A percentile compares a stretch with the other conserved stretches of the same genome.
These are phyloP conservation scores for Microchrysa polita DNA, from an alignment of 2,888 invertebrate species.

Conservation along the genomic window DNA sequence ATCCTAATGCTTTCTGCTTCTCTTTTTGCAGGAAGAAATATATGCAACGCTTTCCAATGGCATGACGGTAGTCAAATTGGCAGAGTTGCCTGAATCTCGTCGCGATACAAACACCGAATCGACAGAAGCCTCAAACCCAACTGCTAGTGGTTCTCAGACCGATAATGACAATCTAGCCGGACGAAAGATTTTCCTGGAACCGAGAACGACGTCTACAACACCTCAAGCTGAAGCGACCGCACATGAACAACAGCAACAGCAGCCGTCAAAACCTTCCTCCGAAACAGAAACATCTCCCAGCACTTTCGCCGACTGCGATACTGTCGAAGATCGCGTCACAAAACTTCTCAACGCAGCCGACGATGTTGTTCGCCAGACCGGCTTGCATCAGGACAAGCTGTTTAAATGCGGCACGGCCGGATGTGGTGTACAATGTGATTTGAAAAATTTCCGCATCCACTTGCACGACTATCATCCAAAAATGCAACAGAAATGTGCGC, in stretches of 20 bases:
- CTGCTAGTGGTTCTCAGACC: too few relatives aligned
- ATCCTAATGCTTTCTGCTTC: too few relatives aligned
- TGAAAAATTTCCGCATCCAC: slow-evolving; percentile 63
- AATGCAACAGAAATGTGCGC: slow-evolving; percentile 63
- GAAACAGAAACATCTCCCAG: background rate
- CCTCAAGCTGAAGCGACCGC: too few relatives aligned
- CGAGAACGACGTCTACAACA: too few relatives aligned
- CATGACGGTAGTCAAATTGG: background rate
- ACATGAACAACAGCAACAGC: too few relatives aligned
- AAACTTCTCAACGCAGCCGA: slow-evolving; percentile 51
- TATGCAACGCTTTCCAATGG: background rate
- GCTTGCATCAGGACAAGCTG: slow-evolving; percentile 63
- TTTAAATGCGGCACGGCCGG: slow-evolving; percentile 66
- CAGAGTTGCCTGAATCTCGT: background rate
- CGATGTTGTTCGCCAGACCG: slow-evolving; percentile 52
- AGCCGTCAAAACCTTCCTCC: background rate
- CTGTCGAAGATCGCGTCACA: slow-evolving; percentile 9
- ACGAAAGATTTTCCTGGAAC: too few relatives aligned
- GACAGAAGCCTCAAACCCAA: too few relatives aligned
- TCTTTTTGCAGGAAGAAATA: background rate
- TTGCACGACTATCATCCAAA: slow-evolving; percentile 50
- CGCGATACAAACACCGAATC: background rate
- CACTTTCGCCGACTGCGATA: background rate
- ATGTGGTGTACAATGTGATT: slow-evolving; percentile 63
- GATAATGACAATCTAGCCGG: too few relatives aligned